phyloP scores from a whole-genome alignment of 2,113 vertebrate species.

The Euleptes europaea region DNA sequence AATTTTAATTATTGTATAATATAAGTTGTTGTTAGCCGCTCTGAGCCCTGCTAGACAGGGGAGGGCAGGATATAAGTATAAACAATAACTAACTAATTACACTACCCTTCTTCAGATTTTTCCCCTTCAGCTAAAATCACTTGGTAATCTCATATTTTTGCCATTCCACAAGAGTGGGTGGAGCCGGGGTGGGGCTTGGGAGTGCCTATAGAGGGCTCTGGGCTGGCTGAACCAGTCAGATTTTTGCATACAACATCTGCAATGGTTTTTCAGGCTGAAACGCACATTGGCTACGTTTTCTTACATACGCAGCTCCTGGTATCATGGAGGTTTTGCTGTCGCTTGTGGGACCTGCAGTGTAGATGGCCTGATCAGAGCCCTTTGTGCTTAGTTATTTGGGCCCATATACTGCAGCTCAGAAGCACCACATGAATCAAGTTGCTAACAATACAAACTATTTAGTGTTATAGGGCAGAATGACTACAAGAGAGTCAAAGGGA shows the following conservation, averaged over 20 bases:
- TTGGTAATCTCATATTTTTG: background rate
- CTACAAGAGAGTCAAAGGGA: conserved; percentile 14
- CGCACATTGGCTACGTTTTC: background rate
- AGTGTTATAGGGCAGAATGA: conserved; percentile 11
- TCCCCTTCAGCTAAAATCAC: no score
- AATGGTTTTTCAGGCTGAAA: background rate
- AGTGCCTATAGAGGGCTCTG: background rate
- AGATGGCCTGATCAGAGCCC: accelerated
- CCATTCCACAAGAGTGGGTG: background rate
- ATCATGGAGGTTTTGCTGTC: background rate
- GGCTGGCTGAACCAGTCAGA: no score
- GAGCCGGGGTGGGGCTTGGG: background rate
- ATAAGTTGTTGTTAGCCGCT: no score
- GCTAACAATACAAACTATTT: conserved; percentile 18
- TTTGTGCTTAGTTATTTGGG: accelerated
- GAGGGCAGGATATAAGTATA: no score
- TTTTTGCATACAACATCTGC: background rate
- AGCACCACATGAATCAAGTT: accelerated
- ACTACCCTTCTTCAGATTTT: background rate
- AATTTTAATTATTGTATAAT: no score
- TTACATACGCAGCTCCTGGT: background rate
- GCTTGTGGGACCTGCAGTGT: background rate
- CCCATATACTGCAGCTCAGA: background rate
- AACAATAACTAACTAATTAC: no score
- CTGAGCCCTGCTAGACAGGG: no score